Base-by-base conservation (phyloP, 1,140 invertebrate species). In the Hestina assimilis region DNA sequence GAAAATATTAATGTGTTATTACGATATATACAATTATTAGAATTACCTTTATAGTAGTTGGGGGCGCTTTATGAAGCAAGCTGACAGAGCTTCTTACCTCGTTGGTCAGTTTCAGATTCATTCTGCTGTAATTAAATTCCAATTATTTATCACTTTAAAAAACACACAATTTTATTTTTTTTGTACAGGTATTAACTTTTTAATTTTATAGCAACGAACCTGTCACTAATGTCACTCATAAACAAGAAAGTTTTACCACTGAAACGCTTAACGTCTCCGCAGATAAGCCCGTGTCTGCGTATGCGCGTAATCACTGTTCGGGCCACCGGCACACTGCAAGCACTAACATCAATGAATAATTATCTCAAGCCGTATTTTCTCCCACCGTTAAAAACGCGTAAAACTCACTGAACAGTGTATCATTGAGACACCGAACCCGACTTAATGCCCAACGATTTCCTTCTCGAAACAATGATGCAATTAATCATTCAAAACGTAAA, bases 101-200 rank as follows among this genome's bases (percentile, higher is more conserved):
- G 66, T 87, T 87, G 65, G 75, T 87, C 59, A 87, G 60, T 66
- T 87, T 87, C 47, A 87, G 66, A 68, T 87, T 87, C 83, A 87
- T 87, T 48, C 45, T 59, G 65, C 70, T 72, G 64, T 55, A 38
- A 38, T 19, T 38, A 19, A 38, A 38, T 20, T 3, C 11, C 33
- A 3, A 19, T 38, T 38, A 38, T 17, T n/a, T 11, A 31, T 12
- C 1, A 31, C 26, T 2, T 8, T 28, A n/a, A 38, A 42, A 23
- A 42, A 24, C 21, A 15, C 1, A 40, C 31, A 35, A 7, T 28
- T 28, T n/a, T n/a, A n/a, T n/a, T n/a, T n/a, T n/a, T n/a, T n/a
- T n/a, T n/a, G n/a, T n/a, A n/a, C n/a, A n/a, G n/a, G n/a, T n/a
- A n/a, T n/a, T n/a, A n/a, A n/a, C n/a, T n/a, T n/a, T n/a, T n/a